Conservation (phyloP, 2,113 vertebrate species). For the Casuarius casuarius region DNA sequence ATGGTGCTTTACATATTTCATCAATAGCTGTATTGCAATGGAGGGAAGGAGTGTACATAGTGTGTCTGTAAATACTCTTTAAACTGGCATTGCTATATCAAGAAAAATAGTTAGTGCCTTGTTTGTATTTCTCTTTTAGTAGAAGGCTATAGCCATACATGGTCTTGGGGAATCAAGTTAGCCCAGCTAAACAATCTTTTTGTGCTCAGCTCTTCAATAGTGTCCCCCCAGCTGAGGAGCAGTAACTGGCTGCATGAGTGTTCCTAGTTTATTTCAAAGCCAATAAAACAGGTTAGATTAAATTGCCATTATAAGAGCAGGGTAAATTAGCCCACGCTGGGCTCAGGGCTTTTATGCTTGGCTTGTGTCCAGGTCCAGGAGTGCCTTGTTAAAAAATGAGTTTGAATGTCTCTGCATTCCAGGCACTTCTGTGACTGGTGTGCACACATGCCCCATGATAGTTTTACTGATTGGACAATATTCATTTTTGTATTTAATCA, state of each 20-base stretch:
- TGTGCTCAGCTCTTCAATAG: not conserved
- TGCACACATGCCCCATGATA: not conserved
- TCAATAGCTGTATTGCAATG: not conserved
- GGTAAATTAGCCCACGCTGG: constrained; percentile 34
- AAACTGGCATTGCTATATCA: not conserved
- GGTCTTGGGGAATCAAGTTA: not conserved
- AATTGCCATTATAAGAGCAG: not conserved
- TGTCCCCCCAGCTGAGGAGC: not conserved
- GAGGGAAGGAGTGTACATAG: not conserved
- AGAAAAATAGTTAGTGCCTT: not conserved
- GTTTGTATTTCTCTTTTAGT: not conserved
- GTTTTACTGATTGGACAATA: not conserved
- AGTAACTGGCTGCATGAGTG: not conserved
- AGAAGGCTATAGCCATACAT: not conserved
- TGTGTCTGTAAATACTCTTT: not conserved
- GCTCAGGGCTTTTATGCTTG: constrained; percentile 5
- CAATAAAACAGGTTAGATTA: constrained; percentile 15
- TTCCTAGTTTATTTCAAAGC: constrained; percentile 9
- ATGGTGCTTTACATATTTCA: not conserved
- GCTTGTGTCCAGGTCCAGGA: constrained; percentile 41
- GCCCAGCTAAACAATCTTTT: not conserved
- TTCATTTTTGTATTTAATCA: constrained; percentile 37
- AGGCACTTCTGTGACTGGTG: not conserved
- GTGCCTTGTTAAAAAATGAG: constrained; percentile 42
- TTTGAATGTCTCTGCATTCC: constrained; percentile 26